phyloP scores from a whole-genome alignment of 2,888 invertebrate genomes.

The Apodemia hepburni region DNA sequence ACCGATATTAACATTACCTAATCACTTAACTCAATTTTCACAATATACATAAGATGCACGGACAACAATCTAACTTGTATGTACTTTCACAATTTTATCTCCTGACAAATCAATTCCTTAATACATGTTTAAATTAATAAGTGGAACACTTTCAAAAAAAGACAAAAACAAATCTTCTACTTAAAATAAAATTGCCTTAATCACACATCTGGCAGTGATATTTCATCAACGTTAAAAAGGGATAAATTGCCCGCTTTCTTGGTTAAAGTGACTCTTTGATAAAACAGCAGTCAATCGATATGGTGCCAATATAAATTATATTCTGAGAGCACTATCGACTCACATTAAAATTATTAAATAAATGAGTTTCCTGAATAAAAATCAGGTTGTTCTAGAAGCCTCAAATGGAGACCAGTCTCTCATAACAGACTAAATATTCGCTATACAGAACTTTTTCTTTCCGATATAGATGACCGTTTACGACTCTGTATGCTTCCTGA shows the following conservation, averaged over 20 bases:
- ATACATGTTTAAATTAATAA: background rate
- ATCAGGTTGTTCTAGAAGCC: constrained; percentile 31
- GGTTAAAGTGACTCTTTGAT: constrained; percentile 25
- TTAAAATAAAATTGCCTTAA: background rate
- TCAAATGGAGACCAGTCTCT: constrained; percentile 35
- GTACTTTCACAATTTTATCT: background rate
- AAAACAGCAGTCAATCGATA: constrained; percentile 43
- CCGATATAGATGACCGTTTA: constrained; percentile 67
- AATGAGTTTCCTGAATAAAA: constrained; percentile 24
- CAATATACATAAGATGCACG: background rate
- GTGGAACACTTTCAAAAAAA: background rate
- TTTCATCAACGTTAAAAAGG: background rate
- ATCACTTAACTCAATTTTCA: constrained; percentile 30
- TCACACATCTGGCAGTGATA: constrained; percentile 8
- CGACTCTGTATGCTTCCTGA: constrained; percentile 69
- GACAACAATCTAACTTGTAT: background rate
- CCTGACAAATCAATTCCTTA: background rate
- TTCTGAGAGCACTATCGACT: constrained; percentile 9
- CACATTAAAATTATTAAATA: constrained; percentile 15
- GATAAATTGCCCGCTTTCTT: constrained; percentile 7
- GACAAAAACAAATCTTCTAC: background rate
- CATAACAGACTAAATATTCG: constrained; percentile 37
- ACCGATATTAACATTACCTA: too few species aligned
- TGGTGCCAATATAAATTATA: constrained; percentile 37
- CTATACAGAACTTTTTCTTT: constrained; percentile 72